phyloP scores from a whole-genome alignment of 1,140 invertebrate genomes.

The Varroa destructor region DNA sequence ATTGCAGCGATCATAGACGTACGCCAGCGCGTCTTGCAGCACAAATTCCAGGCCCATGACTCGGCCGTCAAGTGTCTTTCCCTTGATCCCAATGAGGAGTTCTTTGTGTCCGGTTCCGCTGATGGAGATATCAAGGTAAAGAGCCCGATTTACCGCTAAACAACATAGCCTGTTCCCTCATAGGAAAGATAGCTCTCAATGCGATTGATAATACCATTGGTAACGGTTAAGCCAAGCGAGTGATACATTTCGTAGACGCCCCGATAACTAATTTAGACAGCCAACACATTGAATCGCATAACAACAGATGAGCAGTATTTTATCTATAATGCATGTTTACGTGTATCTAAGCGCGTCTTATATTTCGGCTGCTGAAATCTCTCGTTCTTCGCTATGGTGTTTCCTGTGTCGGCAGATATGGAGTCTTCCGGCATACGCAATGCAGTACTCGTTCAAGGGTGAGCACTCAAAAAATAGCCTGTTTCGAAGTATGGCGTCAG shows the following conservation, averaged over 20 bases:
- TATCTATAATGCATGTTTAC: too few species aligned
- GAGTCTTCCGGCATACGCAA: conserved; percentile 67
- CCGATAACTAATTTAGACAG: too few species aligned
- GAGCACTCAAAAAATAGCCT: conserved; percentile 77
- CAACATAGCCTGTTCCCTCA: background rate
- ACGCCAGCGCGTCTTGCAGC: conserved; percentile 66
- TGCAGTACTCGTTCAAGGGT: conserved; percentile 70
- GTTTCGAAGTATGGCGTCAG: conserved; percentile 89
- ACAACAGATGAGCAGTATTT: too few species aligned
- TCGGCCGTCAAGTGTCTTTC: conserved; percentile 84
- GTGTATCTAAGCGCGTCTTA: too few species aligned
- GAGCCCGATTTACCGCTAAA: background rate
- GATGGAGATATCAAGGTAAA: conserved; percentile 95
- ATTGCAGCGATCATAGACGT: conserved; percentile 57
- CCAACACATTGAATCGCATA: too few species aligned
- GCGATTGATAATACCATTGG: too few species aligned
- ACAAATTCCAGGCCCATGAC: conserved; percentile 82
- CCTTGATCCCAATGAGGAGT: conserved; percentile 84
- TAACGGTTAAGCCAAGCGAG: too few species aligned
- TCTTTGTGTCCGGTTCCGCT: conserved; percentile 91
- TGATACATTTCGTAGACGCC: background rate
- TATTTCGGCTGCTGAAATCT: conserved; percentile 2
- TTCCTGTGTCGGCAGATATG: conserved; percentile 57
- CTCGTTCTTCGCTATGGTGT: conserved; percentile 26
- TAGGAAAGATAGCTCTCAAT: background rate